phyloP scores from a whole-genome alignment of 2,113 vertebrate genomes.

The Cairina moschata region DNA sequence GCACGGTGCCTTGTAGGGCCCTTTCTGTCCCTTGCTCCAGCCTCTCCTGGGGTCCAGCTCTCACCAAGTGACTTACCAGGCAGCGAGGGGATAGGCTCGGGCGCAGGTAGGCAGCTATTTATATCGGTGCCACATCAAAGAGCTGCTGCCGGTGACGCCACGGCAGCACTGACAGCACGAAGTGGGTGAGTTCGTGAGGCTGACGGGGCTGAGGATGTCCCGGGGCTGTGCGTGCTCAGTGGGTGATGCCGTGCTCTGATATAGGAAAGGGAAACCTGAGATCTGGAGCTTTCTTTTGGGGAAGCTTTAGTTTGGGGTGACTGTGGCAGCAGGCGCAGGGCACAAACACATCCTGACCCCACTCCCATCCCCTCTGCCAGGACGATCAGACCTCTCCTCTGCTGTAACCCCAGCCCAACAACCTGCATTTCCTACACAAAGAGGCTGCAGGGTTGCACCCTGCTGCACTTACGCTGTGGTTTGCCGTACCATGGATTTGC shows the following conservation, averaged over 20 bases:
- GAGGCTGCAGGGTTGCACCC: background rate
- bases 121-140: slow-evolving; percentile 34
- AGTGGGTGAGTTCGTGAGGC: background rate
- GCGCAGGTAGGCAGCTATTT: slow-evolving; percentile 22
- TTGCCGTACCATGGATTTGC: accelerated
- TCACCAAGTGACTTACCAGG: background rate
- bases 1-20: accelerated
- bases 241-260: accelerated
- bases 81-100: background rate
- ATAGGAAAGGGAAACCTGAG: background rate
- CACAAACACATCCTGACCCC: background rate
- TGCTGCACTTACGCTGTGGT: accelerated
- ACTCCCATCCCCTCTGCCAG: background rate
- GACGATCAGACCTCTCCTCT: background rate
- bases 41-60: background rate
- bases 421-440: background rate
- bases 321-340: accelerated
- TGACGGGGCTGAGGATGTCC: background rate
- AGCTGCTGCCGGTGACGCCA: background rate
- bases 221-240: accelerated
- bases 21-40: background rate
- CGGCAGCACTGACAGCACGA: background rate
- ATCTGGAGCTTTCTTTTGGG: background rate
- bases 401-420: accelerated
- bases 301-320: background rate